These are phyloP conservation scores for Trissoscelio sp. DNA, from an alignment of 2,888 invertebrate species.

Conservation along the genomic window DNA sequence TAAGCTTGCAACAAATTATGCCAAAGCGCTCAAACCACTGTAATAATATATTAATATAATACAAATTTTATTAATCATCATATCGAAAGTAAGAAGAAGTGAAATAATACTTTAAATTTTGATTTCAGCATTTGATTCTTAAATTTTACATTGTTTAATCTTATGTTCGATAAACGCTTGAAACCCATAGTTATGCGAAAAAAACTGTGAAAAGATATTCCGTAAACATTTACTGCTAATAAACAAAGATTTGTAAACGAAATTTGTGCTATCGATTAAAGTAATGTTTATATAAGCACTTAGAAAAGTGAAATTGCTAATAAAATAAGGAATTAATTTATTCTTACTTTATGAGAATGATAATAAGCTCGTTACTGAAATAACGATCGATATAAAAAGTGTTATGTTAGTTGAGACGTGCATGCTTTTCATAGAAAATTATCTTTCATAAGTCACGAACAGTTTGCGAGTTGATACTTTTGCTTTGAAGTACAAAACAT, in stretches of 20 bases:
- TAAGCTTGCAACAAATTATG: too few species aligned
- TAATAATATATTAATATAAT: too few species aligned
- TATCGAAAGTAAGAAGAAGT: too few species aligned
- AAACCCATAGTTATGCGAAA: neutral
- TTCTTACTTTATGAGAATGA: constrained; percentile 37
- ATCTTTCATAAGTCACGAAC: constrained; percentile 54
- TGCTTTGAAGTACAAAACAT: constrained; percentile 25
- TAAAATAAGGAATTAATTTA: constrained; percentile 50
- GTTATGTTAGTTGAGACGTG: constrained; percentile 37
- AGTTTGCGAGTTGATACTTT: constrained; percentile 33
- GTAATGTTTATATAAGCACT: constrained; percentile 28
- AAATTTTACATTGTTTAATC: neutral
- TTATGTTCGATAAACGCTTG: neutral
- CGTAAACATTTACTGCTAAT: neutral
- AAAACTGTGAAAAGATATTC: neutral
- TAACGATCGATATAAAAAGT: constrained; percentile 41
- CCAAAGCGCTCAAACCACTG: too few species aligned
- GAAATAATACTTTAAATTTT: too few species aligned
- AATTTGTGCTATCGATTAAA: constrained; percentile 28
- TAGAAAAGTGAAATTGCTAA: constrained; percentile 29
- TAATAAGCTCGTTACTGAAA: constrained; percentile 42
- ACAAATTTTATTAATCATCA: too few species aligned
- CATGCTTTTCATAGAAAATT: constrained; percentile 48
- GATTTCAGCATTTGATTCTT: too few species aligned
- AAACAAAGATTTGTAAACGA: constrained; percentile 16